Conservation (phyloP, 2,797 vertebrate species). For the Limosa lapponica region DNA sequence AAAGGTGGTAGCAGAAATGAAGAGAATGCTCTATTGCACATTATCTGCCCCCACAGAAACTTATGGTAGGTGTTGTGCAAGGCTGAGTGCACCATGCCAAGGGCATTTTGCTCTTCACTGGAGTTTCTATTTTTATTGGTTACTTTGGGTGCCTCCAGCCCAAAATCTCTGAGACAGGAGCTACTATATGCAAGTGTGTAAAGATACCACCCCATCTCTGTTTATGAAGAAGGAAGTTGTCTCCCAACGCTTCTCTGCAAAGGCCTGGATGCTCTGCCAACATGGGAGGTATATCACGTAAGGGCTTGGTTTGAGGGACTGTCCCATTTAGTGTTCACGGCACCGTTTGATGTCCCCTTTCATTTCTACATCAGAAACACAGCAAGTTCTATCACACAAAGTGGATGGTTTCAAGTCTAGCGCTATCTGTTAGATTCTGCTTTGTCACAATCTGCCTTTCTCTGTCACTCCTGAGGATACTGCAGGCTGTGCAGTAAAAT, state of each 20-base stretch:
- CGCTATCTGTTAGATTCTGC: background rate
- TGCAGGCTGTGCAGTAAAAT: background rate
- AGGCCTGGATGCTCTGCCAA: background rate
- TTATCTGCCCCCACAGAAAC: background rate
- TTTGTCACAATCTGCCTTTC: background rate
- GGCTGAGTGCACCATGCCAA: background rate
- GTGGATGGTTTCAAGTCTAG: background rate
- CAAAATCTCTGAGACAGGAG: background rate
- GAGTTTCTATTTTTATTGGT: background rate
- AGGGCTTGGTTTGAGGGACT: background rate
- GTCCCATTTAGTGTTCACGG: background rate
- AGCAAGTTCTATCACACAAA: background rate
- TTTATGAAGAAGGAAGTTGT: background rate
- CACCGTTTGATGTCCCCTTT: background rate
- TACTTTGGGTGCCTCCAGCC: background rate
- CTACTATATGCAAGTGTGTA: background rate
- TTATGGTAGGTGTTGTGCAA: background rate
- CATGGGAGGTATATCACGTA: accelerated
- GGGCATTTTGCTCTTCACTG: background rate
- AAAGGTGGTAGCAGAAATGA: background rate
- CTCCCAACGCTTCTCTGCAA: background rate
- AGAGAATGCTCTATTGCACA: background rate
- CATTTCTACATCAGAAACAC: background rate
- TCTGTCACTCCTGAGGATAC: background rate
- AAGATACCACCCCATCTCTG: background rate